These are phyloP conservation scores for Paralichthys olivaceus DNA, from an alignment of 2,113 vertebrate genomes.

Conservation along the genomic window DNA sequence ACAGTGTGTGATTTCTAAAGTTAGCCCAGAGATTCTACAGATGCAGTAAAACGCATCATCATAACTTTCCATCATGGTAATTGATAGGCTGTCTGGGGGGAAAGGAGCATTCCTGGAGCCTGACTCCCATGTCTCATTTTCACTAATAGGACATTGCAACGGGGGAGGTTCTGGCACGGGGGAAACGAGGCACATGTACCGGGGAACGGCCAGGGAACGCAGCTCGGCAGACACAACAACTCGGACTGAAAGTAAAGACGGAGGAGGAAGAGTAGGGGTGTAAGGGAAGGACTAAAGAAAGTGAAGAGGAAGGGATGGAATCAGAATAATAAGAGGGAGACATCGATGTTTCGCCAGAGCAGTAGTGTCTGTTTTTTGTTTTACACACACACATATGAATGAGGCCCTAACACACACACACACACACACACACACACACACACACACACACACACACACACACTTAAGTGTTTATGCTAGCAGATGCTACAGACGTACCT, in stretches of 20 bases:
- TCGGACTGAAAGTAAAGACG: constrained; percentile 17
- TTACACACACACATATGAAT: constrained; percentile 40
- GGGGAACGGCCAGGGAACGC: constrained; percentile 21
- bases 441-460: constrained; percentile 33
- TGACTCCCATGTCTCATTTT: constrained; percentile 68
- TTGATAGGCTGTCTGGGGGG: constrained; percentile 66
- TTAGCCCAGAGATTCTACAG: constrained; percentile 50
- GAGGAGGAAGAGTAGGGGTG: constrained; percentile 1
- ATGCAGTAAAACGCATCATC: constrained; percentile 60
- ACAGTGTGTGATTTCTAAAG: constrained; percentile 50
- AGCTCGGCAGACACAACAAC: constrained; percentile 61
- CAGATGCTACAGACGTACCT: constrained; percentile 61
- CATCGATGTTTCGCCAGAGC: constrained; percentile 44
- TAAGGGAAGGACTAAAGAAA: background rate
- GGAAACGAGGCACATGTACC: constrained; percentile 22
- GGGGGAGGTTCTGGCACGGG: constrained; percentile 36
- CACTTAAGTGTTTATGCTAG: constrained; percentile 42
- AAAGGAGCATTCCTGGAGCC: constrained; percentile 64
- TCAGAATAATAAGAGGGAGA: constrained; percentile 16
- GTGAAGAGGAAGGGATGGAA: constrained; percentile 8
- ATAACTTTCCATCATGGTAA: constrained; percentile 70
- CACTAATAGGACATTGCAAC: constrained; percentile 58
- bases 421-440: constrained; percentile 11
- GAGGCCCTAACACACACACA: constrained; percentile 34
- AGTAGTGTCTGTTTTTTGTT: constrained; percentile 69